Evolutionary conservation across 2,113 vertebrate genomes (phyloP), one percentile per base, ranked within the genome.

Genomic region (Spilogale gracilis): DNA sequence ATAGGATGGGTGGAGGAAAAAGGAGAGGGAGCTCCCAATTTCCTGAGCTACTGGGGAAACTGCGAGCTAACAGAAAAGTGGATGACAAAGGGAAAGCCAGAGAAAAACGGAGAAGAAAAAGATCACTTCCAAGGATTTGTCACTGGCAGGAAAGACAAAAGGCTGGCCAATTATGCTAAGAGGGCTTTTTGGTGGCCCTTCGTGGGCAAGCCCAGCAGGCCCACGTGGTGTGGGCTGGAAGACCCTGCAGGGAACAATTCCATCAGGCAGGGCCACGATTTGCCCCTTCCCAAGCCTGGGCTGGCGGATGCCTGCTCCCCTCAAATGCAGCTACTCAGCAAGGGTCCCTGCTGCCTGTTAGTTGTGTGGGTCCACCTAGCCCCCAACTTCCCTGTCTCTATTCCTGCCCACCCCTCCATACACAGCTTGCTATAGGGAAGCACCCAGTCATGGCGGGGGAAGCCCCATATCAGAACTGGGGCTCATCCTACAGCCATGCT

Each of bases 91-190:
- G 95, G 73, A 88, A 85, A 32, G 6, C 43, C 38, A 27, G 54
- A 82, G 54, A 30, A 88, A 94, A 88, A 76, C 60, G n/a, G 58
- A 80, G n/a, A 95, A 67, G 56, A 56, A 69, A 92, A 90, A 60
- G 17, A 32, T 43, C 20, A n/a, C 95, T 97, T 97, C 17, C 86
- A 97, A 82, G 60, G 50, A 83, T 80, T 96, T 96, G 7, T 65
- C 78, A 79, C 27, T 82, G 60, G 73, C 54, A 96, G 27, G 21
- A 78, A 80, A 50, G 86, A 91, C n/a, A 78, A 94, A 82, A 86
- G 73, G 17, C 60, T 92, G 96, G 58, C 25, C 54, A 94, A 80
- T 97, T 96, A 97, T 79, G 32, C 63, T 78, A 61, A 84, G 83
- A 91, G 30, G 74, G 63, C 23, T 54, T 95, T 94, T 93, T 45